Conservation (phyloP, 1,140 invertebrate species). For the Trachelipus rathkii region DNA sequence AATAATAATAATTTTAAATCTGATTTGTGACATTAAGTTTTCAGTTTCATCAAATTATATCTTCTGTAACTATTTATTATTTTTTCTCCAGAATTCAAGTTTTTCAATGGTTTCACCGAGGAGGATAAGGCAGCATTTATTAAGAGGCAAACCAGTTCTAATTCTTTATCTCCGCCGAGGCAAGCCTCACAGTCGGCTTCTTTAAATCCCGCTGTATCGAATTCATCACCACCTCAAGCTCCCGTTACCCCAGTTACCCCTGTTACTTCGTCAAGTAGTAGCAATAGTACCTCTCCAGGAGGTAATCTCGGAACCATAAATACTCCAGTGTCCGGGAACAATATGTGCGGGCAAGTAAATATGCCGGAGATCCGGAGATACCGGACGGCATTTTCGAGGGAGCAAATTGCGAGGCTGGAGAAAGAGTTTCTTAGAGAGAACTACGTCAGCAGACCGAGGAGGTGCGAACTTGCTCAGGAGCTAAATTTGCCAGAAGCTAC, state of each 20-base stretch:
- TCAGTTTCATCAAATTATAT: too few species aligned
- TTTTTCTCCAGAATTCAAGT: background rate
- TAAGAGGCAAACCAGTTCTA: background rate
- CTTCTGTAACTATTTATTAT: too few species aligned
- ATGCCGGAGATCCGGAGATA: constrained; percentile 61
- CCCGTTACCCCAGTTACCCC: background rate
- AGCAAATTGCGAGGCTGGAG: constrained; percentile 89
- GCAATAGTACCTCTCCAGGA: background rate
- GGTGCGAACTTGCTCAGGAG: constrained; percentile 90
- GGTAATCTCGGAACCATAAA: background rate
- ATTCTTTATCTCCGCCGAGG: background rate
- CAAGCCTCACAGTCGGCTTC: background rate
- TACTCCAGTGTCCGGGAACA: background rate
- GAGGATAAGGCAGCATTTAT: background rate
- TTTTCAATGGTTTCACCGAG: background rate
- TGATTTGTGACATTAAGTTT: too few species aligned
- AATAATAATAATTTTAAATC: too few species aligned
- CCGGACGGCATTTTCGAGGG: constrained; percentile 93
- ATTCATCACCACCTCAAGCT: background rate
- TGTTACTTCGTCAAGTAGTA: background rate
- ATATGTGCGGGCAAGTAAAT: background rate
- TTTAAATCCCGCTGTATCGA: background rate
- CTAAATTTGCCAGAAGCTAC: constrained; percentile 93
- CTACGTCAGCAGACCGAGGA: constrained; percentile 89
- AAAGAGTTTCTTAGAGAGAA: constrained; percentile 97